Evolutionary conservation across 2,888 invertebrate genomes (phyloP).

Genomic region (Malthinus flaveolus): DNA sequence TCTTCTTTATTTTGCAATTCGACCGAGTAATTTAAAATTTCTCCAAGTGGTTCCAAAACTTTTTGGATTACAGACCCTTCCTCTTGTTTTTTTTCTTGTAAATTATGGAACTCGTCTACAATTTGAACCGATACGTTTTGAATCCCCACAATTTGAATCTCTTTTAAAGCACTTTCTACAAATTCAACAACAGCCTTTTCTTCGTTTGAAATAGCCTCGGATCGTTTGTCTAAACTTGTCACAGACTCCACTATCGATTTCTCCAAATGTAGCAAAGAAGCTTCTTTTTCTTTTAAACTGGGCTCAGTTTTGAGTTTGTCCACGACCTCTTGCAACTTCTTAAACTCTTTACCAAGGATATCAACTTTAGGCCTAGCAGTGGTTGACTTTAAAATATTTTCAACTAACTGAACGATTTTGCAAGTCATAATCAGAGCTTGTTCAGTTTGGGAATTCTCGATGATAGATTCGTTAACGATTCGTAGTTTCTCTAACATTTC

Average conservation of each 20-base stretch:
- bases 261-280: no score
- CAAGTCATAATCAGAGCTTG: neutral
- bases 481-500: constrained; percentile 6
- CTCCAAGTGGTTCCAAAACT: neutral
- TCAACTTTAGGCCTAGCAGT: neutral
- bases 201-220: neutral
- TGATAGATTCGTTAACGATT: neutral
- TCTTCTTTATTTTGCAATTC: neutral
- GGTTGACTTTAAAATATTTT: neutral
- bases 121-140: neutral
- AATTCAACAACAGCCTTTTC: neutral
- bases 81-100: constrained; percentile 5
- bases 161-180: constrained; percentile 9
- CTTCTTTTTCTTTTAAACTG: no score
- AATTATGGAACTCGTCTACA: constrained; percentile 13
- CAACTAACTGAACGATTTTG: neutral
- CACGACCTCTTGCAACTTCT: no score
- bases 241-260: neutral
- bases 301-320: no score
- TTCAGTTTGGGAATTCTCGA: neutral
- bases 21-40: constrained; percentile 1
- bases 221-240: neutral
- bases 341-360: no score
- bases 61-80: constrained; percentile 18
- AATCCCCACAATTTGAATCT: neutral